phyloP scores from a whole-genome alignment of 2,888 invertebrate genomes.

The Neoascia interrupta region DNA sequence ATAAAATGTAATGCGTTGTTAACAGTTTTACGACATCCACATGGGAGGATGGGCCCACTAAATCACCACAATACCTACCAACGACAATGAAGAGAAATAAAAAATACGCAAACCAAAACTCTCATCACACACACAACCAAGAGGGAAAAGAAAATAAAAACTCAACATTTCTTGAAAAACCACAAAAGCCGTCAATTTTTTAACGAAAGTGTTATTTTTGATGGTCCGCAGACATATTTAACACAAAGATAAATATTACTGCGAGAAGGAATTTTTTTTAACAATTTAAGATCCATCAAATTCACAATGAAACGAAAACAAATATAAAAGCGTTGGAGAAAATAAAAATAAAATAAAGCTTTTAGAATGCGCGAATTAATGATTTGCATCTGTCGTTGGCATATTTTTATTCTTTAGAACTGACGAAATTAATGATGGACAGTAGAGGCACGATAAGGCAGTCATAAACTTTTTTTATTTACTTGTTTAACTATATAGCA shows the following conservation, averaged over 20 bases:
- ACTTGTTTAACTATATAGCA: no score
- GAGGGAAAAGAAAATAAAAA: neutral
- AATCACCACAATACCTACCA: neutral
- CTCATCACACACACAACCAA: neutral
- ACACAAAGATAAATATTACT: conserved; percentile 8
- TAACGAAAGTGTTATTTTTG: neutral
- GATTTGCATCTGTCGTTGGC: conserved; percentile 35
- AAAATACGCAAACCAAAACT: neutral
- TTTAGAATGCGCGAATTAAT: conserved; percentile 20
- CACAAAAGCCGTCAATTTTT: neutral
- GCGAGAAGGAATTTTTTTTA: conserved; percentile 11
- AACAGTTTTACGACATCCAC: conserved; percentile 28
- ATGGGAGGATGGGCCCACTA: neutral
- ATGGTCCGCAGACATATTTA: no score
- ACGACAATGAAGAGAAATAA: conserved; percentile 4
- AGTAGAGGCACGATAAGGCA: no score
- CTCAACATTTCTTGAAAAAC: neutral
- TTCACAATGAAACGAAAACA: conserved; percentile 1
- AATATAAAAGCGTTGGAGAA: neutral
- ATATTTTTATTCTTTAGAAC: no score
- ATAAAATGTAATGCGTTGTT: conserved; percentile 14
- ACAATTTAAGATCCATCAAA: conserved; percentile 11
- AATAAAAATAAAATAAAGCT: conserved; percentile 1
- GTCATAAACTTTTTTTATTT: no score
- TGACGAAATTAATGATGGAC: no score